Conservation (phyloP, 2,797 vertebrate genomes). For the Coregonus sp. region DNA sequence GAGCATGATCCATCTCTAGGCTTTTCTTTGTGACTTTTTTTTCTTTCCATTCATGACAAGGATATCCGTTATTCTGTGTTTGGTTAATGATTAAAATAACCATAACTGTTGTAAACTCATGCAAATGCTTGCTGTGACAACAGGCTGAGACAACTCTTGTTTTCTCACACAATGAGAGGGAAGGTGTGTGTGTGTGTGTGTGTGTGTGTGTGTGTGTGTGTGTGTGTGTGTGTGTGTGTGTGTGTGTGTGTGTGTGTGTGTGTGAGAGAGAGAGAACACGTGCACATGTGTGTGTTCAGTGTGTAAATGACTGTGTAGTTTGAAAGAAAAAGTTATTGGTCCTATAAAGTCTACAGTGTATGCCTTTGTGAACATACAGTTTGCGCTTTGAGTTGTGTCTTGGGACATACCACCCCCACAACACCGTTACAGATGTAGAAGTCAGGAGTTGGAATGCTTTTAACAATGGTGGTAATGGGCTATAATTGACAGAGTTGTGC, state of each 20-base stretch:
- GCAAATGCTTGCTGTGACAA: conserved; percentile 39
- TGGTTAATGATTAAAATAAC: conserved; percentile 71
- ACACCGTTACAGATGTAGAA: conserved; percentile 41
- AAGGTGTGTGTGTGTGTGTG: too few species aligned
- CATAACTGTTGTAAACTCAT: conserved; percentile 54
- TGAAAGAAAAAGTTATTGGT: conserved; percentile 66
- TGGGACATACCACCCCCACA: conserved; percentile 35
- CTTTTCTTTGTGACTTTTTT: conserved; percentile 44
- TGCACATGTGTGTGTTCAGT: too few species aligned
- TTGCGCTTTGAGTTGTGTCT: conserved; percentile 14
- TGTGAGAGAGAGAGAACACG: too few species aligned
- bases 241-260: too few species aligned
- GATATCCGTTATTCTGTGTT: conserved; percentile 58
- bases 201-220: too few species aligned
- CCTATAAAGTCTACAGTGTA: conserved; percentile 67
- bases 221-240: too few species aligned
- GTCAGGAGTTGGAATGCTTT: conserved; percentile 25
- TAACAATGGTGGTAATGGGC: conserved; percentile 35
- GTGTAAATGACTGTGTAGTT: not conserved
- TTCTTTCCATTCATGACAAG: conserved; percentile 40
- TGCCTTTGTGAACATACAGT: conserved; percentile 51
- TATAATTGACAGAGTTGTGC: conserved; percentile 41
- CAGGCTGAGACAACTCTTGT: conserved; percentile 12
- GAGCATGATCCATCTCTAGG: conserved; percentile 22
- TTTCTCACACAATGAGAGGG: conserved; percentile 20